These are phyloP conservation scores for Myotis davidii DNA, from an alignment of 2,113 vertebrate species.

Conservation along the genomic window DNA sequence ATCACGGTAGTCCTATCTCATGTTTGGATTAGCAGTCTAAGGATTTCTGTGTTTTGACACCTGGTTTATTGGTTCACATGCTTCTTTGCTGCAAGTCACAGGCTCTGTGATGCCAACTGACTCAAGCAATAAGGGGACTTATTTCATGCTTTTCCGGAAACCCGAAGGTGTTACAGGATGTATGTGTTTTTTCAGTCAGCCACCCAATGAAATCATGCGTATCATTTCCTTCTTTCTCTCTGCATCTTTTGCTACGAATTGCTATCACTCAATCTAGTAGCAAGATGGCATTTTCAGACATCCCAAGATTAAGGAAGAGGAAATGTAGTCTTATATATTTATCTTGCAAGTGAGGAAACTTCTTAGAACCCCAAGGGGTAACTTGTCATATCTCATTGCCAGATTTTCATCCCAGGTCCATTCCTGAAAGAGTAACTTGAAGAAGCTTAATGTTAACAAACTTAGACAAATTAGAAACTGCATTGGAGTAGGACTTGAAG, in stretches of 20 bases:
- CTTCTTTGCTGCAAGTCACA: background rate
- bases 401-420: background rate
- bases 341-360: background rate
- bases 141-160: background rate
- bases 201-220: background rate
- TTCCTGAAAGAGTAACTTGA: background rate
- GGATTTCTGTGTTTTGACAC: background rate
- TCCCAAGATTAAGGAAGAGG: background rate
- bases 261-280: background rate
- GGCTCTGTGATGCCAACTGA: background rate
- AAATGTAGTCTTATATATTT: background rate
- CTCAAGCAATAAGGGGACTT: background rate
- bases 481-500: fast-evolving
- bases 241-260: background rate
- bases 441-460: background rate
- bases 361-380: background rate
- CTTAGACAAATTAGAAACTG: background rate
- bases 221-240: background rate
- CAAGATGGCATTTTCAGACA: background rate
- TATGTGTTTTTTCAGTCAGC: background rate
- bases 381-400: background rate
- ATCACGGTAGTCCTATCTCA: background rate
- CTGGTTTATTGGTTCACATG: background rate
- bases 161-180: background rate
- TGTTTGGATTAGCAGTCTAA: background rate